Conservation (phyloP, 2,888 invertebrate genomes). For the Petrolisthes cinctipes region DNA sequence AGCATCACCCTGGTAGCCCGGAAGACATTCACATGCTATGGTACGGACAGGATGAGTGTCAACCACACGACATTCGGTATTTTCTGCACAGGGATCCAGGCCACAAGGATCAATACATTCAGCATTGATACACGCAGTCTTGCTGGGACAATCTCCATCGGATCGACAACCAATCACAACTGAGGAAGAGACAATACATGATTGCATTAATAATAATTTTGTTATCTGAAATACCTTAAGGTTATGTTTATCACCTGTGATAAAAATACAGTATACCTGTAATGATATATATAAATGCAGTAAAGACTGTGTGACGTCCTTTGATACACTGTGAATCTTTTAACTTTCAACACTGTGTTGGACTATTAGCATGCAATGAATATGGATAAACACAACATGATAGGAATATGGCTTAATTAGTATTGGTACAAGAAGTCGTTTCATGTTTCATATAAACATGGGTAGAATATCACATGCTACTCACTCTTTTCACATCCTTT, state of each 20-base stretch:
- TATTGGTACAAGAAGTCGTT: too few species aligned
- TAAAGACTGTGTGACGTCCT: neutral
- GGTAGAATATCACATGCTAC: slow-evolving; percentile 28
- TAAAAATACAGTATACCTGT: neutral
- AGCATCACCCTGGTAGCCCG: slow-evolving; percentile 90
- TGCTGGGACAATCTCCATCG: slow-evolving; percentile 85
- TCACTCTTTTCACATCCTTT: slow-evolving; percentile 67
- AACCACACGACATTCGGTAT: slow-evolving; percentile 85
- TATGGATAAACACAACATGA: too few species aligned
- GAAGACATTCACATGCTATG: slow-evolving; percentile 90
- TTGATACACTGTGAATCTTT: too few species aligned
- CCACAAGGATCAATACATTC: slow-evolving; percentile 88
- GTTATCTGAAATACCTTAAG: neutral
- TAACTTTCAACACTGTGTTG: too few species aligned
- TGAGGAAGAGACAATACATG: slow-evolving; percentile 40
- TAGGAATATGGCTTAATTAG: too few species aligned
- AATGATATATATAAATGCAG: neutral
- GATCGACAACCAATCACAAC: slow-evolving; percentile 77
- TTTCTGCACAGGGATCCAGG: slow-evolving; percentile 83
- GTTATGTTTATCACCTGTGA: neutral
- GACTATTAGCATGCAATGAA: too few species aligned
- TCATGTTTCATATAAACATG: too few species aligned
- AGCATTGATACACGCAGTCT: slow-evolving; percentile 83
- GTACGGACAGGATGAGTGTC: slow-evolving; percentile 88
- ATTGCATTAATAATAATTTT: neutral